Evolutionary conservation across 2,888 invertebrate genomes (phyloP).

Genomic region (Netelia inedita): DNA sequence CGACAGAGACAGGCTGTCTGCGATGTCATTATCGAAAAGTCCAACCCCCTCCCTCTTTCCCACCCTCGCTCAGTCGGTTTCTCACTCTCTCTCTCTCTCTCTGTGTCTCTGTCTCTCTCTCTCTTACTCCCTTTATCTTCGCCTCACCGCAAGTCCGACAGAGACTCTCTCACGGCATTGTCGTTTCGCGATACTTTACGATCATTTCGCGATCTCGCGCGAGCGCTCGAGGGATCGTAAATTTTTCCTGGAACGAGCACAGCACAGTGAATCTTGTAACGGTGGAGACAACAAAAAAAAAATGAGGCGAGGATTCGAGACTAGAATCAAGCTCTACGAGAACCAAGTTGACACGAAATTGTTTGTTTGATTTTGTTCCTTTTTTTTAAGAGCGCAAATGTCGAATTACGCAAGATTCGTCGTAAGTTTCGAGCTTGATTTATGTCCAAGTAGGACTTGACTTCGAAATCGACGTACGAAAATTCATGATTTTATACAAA

Average conservation of each 20-base stretch:
- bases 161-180: conserved; percentile 53
- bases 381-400: neutral
- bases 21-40: conserved; percentile 71
- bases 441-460: too few species aligned
- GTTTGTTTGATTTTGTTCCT: neutral
- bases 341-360: neutral
- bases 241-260: conserved; percentile 55
- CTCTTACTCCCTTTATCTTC: neutral
- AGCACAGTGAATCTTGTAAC: conserved; percentile 20
- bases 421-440: too few species aligned
- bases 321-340: neutral
- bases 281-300: too few species aligned
- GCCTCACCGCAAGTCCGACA: neutral
- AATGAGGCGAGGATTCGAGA: neutral
- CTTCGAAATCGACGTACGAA: too few species aligned
- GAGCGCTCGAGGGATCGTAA: conserved; percentile 50
- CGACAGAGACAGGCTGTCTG: conserved; percentile 72
- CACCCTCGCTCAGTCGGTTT: neutral
- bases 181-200: conserved; percentile 69
- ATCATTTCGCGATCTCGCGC: conserved; percentile 60
- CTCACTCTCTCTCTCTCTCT: conserved; percentile 29
- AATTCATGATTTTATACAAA: too few species aligned
- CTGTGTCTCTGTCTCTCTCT: conserved; percentile 28
- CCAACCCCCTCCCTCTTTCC: conserved; percentile 43
- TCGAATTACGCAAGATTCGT: too few species aligned